Evolutionary conservation across 1,140 invertebrate genomes (phyloP), one percentile per base, ranked within the genome.

Genomic region (Pectinophora gossypiella): DNA sequence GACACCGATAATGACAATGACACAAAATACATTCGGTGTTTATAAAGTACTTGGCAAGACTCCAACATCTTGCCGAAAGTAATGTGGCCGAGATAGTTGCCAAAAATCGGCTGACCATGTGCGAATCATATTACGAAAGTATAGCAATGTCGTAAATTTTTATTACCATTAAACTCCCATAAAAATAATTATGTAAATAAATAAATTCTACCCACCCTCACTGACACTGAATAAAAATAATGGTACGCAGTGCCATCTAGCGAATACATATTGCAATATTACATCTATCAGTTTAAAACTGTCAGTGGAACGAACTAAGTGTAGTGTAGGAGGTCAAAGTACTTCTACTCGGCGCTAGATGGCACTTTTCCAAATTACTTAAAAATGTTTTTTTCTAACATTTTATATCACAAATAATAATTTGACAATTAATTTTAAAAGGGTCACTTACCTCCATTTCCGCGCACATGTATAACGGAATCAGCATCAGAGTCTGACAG

Each of bases 401-500:
- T 12, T 32, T 3, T 32, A 12, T 32, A 1, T 12, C n/a, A n/a
- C 6, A 23, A 23, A 23, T 23, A 23, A 23, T 5, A 12, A 9
- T 32, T n/a, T n/a, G n/a, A n/a, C n/a, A n/a, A n/a, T n/a, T n/a
- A n/a, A n/a, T n/a, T n/a, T n/a, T n/a, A n/a, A n/a, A n/a, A n/a
- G n/a, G n/a, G n/a, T n/a, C n/a, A n/a, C n/a, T 32, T 1, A 32
- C 27, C 27, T 32, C 27, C 27, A 32, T 32, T 67, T 12, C 75
- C 77, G 10, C 72, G 73, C 6, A 88, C 83, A 55, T 87, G 87
- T 51, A 88, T 87, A 46, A 88, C 87, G 6, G 84, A 87, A 56
- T 88, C 87, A 21, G 87, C 85, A 64, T 88, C 87, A 43, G 85
- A 88, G 58, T 89, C 87, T 1, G 84, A 87, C n/a, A 88, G 70